phyloP scores from a whole-genome alignment of 2,888 invertebrate genomes.

The Thumatha senex region DNA sequence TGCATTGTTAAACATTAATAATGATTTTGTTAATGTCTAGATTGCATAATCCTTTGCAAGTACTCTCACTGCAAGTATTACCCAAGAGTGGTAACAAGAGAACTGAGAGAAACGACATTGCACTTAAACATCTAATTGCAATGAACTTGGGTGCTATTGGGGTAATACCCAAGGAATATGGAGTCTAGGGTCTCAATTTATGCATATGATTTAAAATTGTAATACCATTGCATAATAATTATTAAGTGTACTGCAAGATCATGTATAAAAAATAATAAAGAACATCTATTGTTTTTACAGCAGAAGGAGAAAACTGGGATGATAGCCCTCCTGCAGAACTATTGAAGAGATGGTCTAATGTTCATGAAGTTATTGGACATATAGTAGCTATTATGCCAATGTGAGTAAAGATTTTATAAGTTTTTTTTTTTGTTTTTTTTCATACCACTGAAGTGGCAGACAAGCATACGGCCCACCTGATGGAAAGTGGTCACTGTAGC shows the following conservation, averaged over 20 bases:
- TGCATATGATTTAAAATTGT: too few relatives aligned
- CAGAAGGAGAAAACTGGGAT: slow-evolving; percentile 83
- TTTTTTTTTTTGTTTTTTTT: not conserved
- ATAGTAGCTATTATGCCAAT: slow-evolving; percentile 78
- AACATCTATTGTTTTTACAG: slow-evolving; percentile 43
- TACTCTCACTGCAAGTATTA: too few relatives aligned
- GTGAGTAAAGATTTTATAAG: slow-evolving; percentile 53
- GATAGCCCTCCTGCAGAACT: slow-evolving; percentile 82
- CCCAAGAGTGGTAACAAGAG: too few relatives aligned
- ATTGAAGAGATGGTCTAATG: slow-evolving; percentile 82
- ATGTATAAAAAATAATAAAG: not conserved
- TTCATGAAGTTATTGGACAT: slow-evolving; percentile 83
- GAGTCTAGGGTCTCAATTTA: too few relatives aligned
- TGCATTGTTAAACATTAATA: too few relatives aligned
- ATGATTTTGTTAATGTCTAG: too few relatives aligned
- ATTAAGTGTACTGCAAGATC: slow-evolving; percentile 5
- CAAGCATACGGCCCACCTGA: too few relatives aligned
- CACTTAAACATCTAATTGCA: too few relatives aligned
- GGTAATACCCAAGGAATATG: too few relatives aligned
- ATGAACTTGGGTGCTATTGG: too few relatives aligned
- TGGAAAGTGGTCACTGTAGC: too few relatives aligned
- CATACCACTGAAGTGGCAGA: not conserved
- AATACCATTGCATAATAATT: slow-evolving; percentile 29
- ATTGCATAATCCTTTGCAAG: not conserved
- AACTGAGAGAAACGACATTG: too few relatives aligned